phyloP scores from a whole-genome alignment of 2,888 invertebrate genomes.

The Odontomyia ornata region DNA sequence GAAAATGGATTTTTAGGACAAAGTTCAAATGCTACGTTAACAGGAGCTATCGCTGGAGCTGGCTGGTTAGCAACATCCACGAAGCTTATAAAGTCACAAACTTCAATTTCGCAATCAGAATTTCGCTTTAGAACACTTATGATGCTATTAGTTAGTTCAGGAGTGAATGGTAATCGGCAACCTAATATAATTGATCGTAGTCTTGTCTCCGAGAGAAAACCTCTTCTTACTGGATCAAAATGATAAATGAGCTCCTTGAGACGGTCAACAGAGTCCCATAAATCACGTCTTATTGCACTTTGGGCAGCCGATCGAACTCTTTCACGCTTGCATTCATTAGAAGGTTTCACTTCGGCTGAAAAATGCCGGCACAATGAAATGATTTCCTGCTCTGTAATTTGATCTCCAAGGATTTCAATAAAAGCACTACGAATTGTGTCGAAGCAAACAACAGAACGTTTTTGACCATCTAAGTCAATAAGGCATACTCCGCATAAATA shows the following conservation, averaged over 20 bases:
- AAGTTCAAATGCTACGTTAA: constrained; percentile 62
- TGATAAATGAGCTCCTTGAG: constrained; percentile 70
- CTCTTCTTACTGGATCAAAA: constrained; percentile 68
- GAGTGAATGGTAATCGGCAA: constrained; percentile 74
- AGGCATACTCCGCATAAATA: constrained; percentile 65
- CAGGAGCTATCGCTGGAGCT: constrained; percentile 59
- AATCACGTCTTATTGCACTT: constrained; percentile 73
- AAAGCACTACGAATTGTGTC: constrained; percentile 68
- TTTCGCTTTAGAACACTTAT: constrained; percentile 70
- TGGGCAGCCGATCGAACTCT: constrained; percentile 73
- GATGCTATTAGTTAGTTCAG: constrained; percentile 75
- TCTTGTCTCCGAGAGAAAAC: constrained; percentile 68
- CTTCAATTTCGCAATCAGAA: constrained; percentile 71
- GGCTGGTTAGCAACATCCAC: constrained; percentile 70
- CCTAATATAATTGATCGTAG: constrained; percentile 74
- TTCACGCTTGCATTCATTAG: constrained; percentile 62
- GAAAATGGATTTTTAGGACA: constrained; percentile 61
- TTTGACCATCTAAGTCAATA: constrained; percentile 51
- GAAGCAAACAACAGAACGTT: constrained; percentile 54
- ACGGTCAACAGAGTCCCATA: constrained; percentile 77
- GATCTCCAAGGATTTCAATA: constrained; percentile 72
- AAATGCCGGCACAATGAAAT: constrained; percentile 78
- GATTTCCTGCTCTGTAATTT: constrained; percentile 83
- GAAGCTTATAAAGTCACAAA: constrained; percentile 75
- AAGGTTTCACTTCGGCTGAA: constrained; percentile 69